Conservation (phyloP, 2,888 invertebrate species). For the Hyppa rectilinea region DNA sequence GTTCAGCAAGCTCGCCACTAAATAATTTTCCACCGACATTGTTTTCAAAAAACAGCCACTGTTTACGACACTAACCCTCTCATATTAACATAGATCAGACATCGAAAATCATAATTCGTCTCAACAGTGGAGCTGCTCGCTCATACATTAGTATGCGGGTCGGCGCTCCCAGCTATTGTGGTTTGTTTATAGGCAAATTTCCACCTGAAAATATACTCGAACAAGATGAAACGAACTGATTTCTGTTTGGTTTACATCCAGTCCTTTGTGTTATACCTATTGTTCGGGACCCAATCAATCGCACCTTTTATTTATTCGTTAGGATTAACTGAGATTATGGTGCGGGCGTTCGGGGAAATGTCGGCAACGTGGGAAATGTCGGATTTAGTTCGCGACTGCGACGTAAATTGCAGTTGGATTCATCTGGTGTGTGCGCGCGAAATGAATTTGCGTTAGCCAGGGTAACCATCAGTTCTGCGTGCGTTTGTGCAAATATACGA, state of each 20-base stretch:
- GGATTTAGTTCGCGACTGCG: slow-evolving; percentile 22
- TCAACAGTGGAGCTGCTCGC: slow-evolving; percentile 62
- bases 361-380: slow-evolving; percentile 17
- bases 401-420: slow-evolving; percentile 52
- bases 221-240: slow-evolving; percentile 71
- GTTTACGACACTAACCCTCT: slow-evolving; percentile 45
- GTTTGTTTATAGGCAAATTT: slow-evolving; percentile 81
- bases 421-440: slow-evolving; percentile 42
- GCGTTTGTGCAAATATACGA: slow-evolving; percentile 20
- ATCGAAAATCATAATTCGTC: slow-evolving; percentile 54
- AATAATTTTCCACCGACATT: slow-evolving; percentile 39
- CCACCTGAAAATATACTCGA: slow-evolving; percentile 75
- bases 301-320: slow-evolving; percentile 64
- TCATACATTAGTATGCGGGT: slow-evolving; percentile 77
- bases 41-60: slow-evolving; percentile 44
- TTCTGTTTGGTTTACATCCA: slow-evolving; percentile 73
- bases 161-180: slow-evolving; percentile 74
- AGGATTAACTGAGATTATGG: slow-evolving; percentile 61
- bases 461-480: slow-evolving; percentile 43
- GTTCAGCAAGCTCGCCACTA: slow-evolving; percentile 28
- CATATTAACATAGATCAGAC: slow-evolving; percentile 58
- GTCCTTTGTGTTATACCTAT: slow-evolving; percentile 57
- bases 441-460: slow-evolving; percentile 52
- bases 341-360: slow-evolving; percentile 37
- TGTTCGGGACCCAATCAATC: slow-evolving; percentile 64